phyloP scores from a whole-genome alignment of 2,888 invertebrate species.

The Nomada ruficornis region DNA sequence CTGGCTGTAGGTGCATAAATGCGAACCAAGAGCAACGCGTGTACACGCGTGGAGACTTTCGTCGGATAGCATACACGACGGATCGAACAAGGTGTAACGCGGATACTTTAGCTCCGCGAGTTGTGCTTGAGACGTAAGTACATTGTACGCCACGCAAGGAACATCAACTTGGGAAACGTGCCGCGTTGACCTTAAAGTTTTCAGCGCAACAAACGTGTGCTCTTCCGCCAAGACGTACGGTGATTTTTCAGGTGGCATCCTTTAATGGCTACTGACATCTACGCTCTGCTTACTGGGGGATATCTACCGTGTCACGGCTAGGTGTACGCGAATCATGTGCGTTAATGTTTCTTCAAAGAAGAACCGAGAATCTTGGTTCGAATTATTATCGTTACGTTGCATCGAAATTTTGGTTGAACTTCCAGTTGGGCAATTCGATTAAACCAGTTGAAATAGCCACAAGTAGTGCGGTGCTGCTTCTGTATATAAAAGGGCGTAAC shows the following conservation, averaged over 20 bases:
- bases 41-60: neutral
- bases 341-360: neutral
- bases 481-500: too few species aligned
- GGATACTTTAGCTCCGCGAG: conserved; percentile 33
- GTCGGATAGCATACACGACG: conserved; percentile 26
- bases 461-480: too few species aligned
- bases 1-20: neutral
- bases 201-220: neutral
- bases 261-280: conserved; percentile 29
- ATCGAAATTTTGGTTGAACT: too few species aligned
- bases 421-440: too few species aligned
- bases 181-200: conserved; percentile 25
- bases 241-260: conserved; percentile 53
- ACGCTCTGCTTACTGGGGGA: conserved; percentile 76
- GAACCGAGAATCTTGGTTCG: neutral
- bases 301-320: conserved; percentile 74
- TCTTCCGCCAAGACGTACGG: conserved; percentile 11
- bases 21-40: neutral
- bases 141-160: conserved; percentile 18
- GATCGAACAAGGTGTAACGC: conserved; percentile 49
- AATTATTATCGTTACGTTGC: neutral
- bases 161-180: conserved; percentile 26
- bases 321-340: conserved; percentile 44
- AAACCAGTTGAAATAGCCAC: too few species aligned
- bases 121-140: conserved; percentile 24